Conservation (phyloP, 2,797 vertebrate genomes). For the Atherinosoma microstoma region DNA sequence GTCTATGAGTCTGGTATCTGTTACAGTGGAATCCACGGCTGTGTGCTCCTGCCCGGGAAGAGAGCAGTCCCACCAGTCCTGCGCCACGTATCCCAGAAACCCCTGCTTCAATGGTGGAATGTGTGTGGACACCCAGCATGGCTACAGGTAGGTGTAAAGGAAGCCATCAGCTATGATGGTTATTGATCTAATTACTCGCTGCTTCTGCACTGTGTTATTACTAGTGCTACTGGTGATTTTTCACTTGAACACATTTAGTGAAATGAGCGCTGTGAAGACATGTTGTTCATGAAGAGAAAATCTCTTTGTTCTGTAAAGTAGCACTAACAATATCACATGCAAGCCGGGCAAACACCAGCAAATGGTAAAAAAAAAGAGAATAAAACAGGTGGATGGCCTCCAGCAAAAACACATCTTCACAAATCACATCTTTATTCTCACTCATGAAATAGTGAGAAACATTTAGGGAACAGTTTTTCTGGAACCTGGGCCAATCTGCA, state of each 20-base stretch:
- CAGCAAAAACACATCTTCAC: background rate
- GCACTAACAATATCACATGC: too few species aligned
- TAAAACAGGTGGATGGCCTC: background rate
- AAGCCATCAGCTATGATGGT: too few species aligned
- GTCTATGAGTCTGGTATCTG: slow-evolving; percentile 84
- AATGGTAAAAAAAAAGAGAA: background rate
- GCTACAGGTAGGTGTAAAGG: slow-evolving; percentile 86
- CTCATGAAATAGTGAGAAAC: background rate
- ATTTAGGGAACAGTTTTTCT: background rate
- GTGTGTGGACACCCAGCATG: slow-evolving; percentile 86
- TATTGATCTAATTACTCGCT: too few species aligned
- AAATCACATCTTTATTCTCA: background rate
- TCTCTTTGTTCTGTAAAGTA: too few species aligned
- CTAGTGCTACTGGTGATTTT: background rate
- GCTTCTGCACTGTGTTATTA: too few species aligned
- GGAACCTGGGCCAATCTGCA: background rate
- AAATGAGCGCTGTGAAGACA: background rate
- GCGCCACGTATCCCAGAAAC: slow-evolving; percentile 83
- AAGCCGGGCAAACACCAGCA: background rate
- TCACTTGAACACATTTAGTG: background rate
- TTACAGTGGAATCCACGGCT: slow-evolving; percentile 74
- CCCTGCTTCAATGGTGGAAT: slow-evolving; percentile 90
- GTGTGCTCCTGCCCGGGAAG: slow-evolving; percentile 83
- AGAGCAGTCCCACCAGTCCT: slow-evolving; percentile 84
- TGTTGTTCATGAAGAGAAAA: background rate